A percentile compares a stretch with the other conserved stretches of the same genome.
phyloP scores from a whole-genome alignment of 2,797 vertebrate genomes.

The Mus caroli region DNA sequence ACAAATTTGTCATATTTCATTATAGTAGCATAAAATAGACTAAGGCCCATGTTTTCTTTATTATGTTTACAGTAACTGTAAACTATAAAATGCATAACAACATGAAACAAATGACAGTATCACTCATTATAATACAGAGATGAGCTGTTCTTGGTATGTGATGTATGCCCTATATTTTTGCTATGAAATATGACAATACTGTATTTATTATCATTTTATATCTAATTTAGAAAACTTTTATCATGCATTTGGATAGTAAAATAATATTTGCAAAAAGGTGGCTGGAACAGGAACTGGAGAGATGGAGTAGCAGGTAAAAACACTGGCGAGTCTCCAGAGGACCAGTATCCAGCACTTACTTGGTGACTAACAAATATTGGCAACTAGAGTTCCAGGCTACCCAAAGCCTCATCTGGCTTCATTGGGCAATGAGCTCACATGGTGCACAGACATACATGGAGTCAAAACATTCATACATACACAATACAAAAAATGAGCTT shows the following conservation, averaged over 20 bases:
- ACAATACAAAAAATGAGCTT: neutral
- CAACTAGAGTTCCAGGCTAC: neutral
- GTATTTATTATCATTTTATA: neutral
- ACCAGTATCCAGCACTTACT: neutral
- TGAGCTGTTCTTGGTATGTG: neutral
- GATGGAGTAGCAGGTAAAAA: neutral
- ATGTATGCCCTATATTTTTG: neutral
- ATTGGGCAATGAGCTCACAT: neutral
- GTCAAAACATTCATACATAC: neutral
- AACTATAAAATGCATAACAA: constrained; percentile 18
- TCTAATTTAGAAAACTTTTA: constrained; percentile 21
- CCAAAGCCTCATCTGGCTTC: neutral
- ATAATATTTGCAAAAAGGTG: neutral
- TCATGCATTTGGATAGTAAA: neutral
- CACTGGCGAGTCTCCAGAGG: neutral
- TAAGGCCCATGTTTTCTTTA: neutral
- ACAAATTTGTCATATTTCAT: neutral
- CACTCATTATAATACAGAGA: neutral
- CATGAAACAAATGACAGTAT: neutral
- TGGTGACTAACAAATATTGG: neutral
- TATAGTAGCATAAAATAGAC: neutral
- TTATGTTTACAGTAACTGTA: constrained; percentile 2
- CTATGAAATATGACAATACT: neutral
- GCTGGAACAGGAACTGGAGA: neutral
- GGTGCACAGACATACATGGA: neutral